Evolutionary conservation across 2,797 vertebrate genomes (phyloP).

Genomic region (Yasuhikotakia modesta): DNA sequence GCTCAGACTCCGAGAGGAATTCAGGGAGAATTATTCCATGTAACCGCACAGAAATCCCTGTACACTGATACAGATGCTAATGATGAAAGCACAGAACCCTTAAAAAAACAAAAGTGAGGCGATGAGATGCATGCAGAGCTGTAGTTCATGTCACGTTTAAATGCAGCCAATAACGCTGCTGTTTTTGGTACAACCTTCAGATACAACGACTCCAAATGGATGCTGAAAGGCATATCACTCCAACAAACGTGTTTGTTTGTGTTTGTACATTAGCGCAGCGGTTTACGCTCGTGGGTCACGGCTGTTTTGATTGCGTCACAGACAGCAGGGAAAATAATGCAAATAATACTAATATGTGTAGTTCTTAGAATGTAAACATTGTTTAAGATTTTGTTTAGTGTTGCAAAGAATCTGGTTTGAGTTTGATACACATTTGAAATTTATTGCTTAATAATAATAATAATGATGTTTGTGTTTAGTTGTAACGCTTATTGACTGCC

Average conservation of each 20-base stretch:
- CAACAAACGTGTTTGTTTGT: background rate
- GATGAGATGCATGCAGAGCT: conserved; percentile 45
- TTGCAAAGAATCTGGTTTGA: no score
- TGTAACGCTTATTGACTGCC: no score
- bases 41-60: conserved; percentile 71
- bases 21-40: conserved; percentile 78
- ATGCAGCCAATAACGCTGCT: conserved; percentile 27
- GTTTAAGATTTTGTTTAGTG: background rate
- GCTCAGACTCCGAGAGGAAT: conserved; percentile 75
- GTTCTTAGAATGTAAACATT: no score
- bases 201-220: conserved; percentile 51
- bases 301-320: background rate
- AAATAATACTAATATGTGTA: no score
- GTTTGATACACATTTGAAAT: no score
- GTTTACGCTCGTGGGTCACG: background rate
- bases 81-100: conserved; percentile 75
- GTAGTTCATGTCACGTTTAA: conserved; percentile 29
- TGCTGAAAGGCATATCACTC: background rate
- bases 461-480: no score
- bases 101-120: conserved; percentile 55
- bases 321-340: no score
- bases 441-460: no score
- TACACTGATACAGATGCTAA: conserved; percentile 71
- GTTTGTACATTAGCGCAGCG: background rate
- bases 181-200: conserved; percentile 20